Percentiles rank a stretch among this genome's conserved stretches.
phyloP scores from a whole-genome alignment of 2,113 vertebrate species.

The Reinhardtius hippoglossoides region DNA sequence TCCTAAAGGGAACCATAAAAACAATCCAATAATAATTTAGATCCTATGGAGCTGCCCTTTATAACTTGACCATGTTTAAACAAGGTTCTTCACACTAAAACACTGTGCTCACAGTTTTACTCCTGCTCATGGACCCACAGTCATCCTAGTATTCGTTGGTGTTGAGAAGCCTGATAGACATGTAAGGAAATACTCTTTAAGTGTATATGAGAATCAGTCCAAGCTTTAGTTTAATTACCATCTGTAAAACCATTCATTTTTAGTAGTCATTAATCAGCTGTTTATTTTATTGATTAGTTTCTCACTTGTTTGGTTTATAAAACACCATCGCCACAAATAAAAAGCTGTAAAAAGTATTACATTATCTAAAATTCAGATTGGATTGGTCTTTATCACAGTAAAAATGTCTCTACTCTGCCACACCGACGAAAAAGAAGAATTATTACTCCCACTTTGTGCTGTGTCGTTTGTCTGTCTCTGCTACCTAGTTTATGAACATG shows the following conservation, averaged over 20 bases:
- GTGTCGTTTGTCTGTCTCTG: no score
- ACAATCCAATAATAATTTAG: slow-evolving; percentile 46
- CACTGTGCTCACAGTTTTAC: slow-evolving; percentile 6
- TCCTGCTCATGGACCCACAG: background rate
- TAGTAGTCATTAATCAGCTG: background rate
- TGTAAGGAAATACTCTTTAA: background rate
- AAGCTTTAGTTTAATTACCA: no score
- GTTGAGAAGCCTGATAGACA: background rate
- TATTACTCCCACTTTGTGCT: no score
- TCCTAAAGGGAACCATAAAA: slow-evolving; percentile 48
- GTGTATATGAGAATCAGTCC: background rate
- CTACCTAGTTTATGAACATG: no score
- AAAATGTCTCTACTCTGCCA: no score
- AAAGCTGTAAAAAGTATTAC: no score
- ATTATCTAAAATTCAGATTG: no score
- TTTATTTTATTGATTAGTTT: no score
- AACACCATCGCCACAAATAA: no score
- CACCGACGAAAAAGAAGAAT: no score
- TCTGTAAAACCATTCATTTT: background rate
- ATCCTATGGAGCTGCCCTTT: slow-evolving; percentile 14
- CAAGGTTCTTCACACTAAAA: background rate
- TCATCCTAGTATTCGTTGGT: background rate
- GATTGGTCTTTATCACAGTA: no score
- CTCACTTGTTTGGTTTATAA: no score
- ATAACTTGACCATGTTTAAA: slow-evolving; percentile 28